These are phyloP conservation scores for Ornithoptera alexandrae DNA, from an alignment of 2,888 invertebrate species.

Conservation along the genomic window DNA sequence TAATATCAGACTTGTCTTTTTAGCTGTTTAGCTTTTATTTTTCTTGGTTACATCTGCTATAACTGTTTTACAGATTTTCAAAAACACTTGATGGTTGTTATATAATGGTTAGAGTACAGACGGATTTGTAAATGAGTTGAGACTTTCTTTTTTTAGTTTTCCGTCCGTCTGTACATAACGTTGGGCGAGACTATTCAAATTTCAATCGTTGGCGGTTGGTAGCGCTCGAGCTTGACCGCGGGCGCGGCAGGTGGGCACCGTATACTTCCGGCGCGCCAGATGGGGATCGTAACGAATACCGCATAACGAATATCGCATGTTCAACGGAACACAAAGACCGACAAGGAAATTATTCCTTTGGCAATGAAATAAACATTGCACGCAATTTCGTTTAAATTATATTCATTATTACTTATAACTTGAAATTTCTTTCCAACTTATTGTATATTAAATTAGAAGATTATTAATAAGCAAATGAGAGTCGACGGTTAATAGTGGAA, in stretches of 20 bases:
- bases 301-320: slow-evolving; percentile 14
- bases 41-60: no score
- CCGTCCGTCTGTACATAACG: not conserved
- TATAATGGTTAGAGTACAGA: no score
- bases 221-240: slow-evolving; percentile 36
- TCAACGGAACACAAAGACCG: not conserved
- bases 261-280: slow-evolving; percentile 37
- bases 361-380: not conserved
- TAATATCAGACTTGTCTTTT: no score
- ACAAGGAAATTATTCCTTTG: not conserved
- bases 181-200: not conserved
- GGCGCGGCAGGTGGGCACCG: slow-evolving; percentile 47
- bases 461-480: no score
- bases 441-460: no score
- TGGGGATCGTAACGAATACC: slow-evolving; percentile 30
- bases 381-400: not conserved
- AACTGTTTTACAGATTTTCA: no score
- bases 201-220: slow-evolving; percentile 29
- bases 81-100: no score
- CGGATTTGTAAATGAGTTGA: no score
- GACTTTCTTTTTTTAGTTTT: not conserved
- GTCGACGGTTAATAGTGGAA: no score
- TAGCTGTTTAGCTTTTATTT: no score
- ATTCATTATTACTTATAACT: no score
- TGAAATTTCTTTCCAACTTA: no score